These are phyloP conservation scores for Orius laevigatus DNA, from an alignment of 1,140 invertebrate genomes.

Conservation along the genomic window DNA sequence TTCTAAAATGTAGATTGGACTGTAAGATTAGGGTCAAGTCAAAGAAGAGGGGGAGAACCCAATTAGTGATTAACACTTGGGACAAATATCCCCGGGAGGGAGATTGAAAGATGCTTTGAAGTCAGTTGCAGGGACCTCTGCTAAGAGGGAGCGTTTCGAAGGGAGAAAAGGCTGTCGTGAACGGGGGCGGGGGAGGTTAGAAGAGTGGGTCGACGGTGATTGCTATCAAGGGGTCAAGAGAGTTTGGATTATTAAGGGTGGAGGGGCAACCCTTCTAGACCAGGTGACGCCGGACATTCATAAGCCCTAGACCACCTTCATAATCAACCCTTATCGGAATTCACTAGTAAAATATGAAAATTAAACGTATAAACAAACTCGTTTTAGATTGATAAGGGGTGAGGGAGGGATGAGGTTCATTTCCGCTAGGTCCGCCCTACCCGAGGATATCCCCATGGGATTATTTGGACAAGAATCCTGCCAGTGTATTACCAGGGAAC, in stretches of 20 bases:
- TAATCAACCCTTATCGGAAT: conserved; percentile 6
- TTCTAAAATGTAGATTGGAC: conserved; percentile 12
- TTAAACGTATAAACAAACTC: no score
- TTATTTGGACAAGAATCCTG: no score
- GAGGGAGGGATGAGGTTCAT: no score
- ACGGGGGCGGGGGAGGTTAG: not conserved
- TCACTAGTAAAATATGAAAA: conserved; percentile 2
- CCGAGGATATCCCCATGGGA: no score
- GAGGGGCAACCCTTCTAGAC: conserved; percentile 5
- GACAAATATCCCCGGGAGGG: conserved; percentile 10
- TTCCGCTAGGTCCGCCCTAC: no score
- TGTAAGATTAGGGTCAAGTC: conserved; percentile 8
- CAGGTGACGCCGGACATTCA: conserved; percentile 1
- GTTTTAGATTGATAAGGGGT: no score
- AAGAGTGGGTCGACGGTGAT: conserved; percentile 5
- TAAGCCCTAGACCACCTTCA: not conserved
- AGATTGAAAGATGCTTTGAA: conserved; percentile 17
- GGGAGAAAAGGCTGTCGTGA: conserved; percentile 1
- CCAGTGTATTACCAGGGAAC: no score
- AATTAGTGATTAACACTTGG: conserved; percentile 14
- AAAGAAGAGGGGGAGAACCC: conserved; percentile 3
- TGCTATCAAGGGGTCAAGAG: conserved; percentile 9
- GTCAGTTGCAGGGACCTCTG: conserved; percentile 10
- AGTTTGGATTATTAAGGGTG: conserved; percentile 5
- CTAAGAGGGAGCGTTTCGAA: not conserved